A percentile compares a stretch with the other conserved stretches of the same genome.
Conservation (phyloP, 2,888 invertebrate genomes). For the Biston betularia region DNA sequence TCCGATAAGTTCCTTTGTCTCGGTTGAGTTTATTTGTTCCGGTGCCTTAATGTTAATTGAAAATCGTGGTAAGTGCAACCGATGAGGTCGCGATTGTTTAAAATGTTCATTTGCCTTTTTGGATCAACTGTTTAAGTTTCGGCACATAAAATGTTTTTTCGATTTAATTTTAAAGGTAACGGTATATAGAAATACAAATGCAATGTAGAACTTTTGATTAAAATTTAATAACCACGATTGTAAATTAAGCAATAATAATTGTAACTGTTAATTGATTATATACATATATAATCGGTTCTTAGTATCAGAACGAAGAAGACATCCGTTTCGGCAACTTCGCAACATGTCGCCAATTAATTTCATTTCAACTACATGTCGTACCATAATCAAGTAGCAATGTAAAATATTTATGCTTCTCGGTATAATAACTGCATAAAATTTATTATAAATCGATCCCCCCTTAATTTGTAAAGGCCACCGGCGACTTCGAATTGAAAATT, state of each 20-base stretch:
- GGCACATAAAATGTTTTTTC: constrained; percentile 24
- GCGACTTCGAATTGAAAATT: constrained; percentile 82
- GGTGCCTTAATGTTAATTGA: constrained; percentile 69
- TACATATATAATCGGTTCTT: constrained; percentile 49
- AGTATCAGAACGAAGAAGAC: constrained; percentile 55
- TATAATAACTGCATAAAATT: constrained; percentile 64
- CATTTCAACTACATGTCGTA: constrained; percentile 64
- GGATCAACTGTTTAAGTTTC: constrained; percentile 39
- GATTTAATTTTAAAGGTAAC: constrained; percentile 10
- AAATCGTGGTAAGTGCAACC: constrained; percentile 63
- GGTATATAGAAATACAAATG: constrained; percentile 1
- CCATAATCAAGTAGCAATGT: constrained; percentile 63
- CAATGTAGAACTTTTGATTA: constrained; percentile 5
- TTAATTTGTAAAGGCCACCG: constrained; percentile 80
- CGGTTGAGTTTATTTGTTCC: constrained; percentile 68
- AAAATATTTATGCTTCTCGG: constrained; percentile 71
- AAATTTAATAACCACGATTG: constrained; percentile 39
- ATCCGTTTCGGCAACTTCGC: constrained; percentile 58
- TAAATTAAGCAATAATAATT: constrained; percentile 40
- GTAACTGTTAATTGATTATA: constrained; percentile 55
- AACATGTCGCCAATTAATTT: constrained; percentile 59
- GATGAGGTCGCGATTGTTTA: constrained; percentile 57
- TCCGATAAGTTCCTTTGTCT: constrained; percentile 67
- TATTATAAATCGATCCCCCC: constrained; percentile 64
- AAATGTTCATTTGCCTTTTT: constrained; percentile 44